Conservation (phyloP, 2,113 vertebrate genomes). For the Siphamia tubifer region DNA sequence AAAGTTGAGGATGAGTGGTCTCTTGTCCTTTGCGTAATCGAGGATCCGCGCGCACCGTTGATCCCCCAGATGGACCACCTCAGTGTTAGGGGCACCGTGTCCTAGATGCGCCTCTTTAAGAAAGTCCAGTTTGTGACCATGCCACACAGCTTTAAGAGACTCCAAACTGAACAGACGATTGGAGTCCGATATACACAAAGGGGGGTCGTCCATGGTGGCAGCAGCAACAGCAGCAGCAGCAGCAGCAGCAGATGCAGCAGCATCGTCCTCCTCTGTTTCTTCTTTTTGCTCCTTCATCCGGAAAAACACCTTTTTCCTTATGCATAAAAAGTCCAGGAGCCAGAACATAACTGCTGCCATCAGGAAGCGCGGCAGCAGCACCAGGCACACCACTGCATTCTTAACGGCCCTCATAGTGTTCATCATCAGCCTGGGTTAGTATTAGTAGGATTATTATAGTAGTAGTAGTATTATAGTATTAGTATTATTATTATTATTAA, state of each 20-base stretch:
- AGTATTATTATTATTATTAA: too few species aligned
- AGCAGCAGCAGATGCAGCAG: too few species aligned
- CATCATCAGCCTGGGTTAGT: conserved; percentile 81
- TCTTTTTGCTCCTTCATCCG: conserved; percentile 76
- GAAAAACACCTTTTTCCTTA: conserved; percentile 86
- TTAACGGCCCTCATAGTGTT: conserved; percentile 87
- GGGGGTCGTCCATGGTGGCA: conserved; percentile 92
- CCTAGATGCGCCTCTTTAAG: conserved; percentile 93
- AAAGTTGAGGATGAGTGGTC: conserved; percentile 96
- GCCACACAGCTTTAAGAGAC: conserved; percentile 95
- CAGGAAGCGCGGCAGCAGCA: conserved; percentile 92
- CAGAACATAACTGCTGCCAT: conserved; percentile 92
- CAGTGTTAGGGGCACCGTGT: conserved; percentile 88
- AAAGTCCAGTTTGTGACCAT: conserved; percentile 94
- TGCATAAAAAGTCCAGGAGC: conserved; percentile 95
- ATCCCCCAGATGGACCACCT: conserved; percentile 88
- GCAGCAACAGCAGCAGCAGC: too few species aligned
- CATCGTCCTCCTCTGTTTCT: too few species aligned
- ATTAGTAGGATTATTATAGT: too few species aligned
- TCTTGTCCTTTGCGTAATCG: conserved; percentile 85
- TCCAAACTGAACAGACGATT: conserved; percentile 93
- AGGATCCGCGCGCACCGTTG: conserved; percentile 83
- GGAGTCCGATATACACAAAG: conserved; percentile 92
- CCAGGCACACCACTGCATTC: conserved; percentile 87
- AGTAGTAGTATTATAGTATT: too few species aligned